Evolutionary conservation across 1,140 invertebrate species (phyloP).

Genomic region (Bombus picipes): DNA sequence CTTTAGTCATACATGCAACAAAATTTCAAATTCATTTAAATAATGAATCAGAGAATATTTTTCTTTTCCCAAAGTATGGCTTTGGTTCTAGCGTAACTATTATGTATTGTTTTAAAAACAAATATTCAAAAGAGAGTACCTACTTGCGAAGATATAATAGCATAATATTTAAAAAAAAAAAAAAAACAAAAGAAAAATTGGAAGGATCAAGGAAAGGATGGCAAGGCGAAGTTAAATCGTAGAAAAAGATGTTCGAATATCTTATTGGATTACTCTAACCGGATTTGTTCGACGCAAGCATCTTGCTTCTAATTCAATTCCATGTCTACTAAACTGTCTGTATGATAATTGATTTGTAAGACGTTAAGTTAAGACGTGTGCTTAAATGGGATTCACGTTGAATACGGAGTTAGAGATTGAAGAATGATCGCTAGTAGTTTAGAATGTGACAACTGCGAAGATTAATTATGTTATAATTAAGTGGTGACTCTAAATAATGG

Average conservation of each 20-base stretch:
- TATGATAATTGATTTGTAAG: not conserved
- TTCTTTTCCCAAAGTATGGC: not conserved
- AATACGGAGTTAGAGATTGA: not conserved
- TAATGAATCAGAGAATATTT: not conserved
- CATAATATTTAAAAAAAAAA: not conserved
- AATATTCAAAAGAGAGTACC: not conserved
- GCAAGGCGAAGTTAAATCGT: not conserved
- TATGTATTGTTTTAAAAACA: not conserved
- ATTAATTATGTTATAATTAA: constrained; percentile 13
- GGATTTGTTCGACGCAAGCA: not conserved
- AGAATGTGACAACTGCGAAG: not conserved
- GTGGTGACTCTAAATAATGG: not conserved
- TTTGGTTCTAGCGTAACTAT: no score
- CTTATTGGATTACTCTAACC: constrained; percentile 7
- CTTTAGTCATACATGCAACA: not conserved
- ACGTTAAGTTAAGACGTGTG: not conserved
- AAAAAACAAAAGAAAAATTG: not conserved
- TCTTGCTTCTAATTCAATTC: not conserved
- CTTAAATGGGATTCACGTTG: not conserved
- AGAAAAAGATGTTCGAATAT: constrained; percentile 1
- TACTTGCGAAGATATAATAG: not conserved
- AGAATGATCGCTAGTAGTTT: not conserved
- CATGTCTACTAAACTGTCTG: not conserved
- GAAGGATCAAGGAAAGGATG: no score
- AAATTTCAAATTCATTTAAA: not conserved